Evolutionary conservation across 2,797 vertebrate species (phyloP).

Genomic region (Enteromius fasciolatus): DNA sequence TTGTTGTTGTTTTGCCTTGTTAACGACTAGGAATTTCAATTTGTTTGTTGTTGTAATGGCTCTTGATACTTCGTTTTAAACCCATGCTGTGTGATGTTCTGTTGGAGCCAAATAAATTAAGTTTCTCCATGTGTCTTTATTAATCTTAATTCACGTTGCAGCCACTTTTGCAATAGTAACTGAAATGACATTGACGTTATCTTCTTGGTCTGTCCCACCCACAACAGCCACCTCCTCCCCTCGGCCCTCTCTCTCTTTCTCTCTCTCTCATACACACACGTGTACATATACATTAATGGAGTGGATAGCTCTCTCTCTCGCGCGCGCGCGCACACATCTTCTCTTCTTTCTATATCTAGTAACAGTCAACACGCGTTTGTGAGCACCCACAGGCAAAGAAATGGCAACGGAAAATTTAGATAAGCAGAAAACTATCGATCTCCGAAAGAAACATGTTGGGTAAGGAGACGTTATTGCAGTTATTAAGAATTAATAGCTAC

Average conservation of each 20-base stretch:
- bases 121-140: slow-evolving; percentile 67
- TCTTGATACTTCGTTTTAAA: slow-evolving; percentile 55
- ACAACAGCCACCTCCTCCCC: not conserved
- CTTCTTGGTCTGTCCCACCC: not conserved
- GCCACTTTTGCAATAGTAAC: not conserved
- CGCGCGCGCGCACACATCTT: not conserved
- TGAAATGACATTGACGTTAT: not conserved
- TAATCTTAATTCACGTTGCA: slow-evolving; percentile 7
- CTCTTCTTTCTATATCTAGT: not conserved
- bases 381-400: not conserved
- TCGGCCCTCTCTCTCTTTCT: not conserved
- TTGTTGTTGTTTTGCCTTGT: not conserved
- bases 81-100: slow-evolving; percentile 71
- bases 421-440: slow-evolving; percentile 84
- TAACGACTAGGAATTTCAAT: not conserved
- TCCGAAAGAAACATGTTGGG: slow-evolving; percentile 90
- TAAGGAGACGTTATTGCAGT: slow-evolving; percentile 61
- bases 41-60: slow-evolving; percentile 64
- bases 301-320: not conserved
- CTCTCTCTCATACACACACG: not conserved
- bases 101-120: slow-evolving; percentile 80
- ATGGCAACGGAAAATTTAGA: slow-evolving; percentile 76
- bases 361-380: not conserved
- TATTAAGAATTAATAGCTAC: not conserved
- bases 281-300: not conserved